phyloP scores from a whole-genome alignment of 2,797 vertebrate species.

The Zalophus californianus region DNA sequence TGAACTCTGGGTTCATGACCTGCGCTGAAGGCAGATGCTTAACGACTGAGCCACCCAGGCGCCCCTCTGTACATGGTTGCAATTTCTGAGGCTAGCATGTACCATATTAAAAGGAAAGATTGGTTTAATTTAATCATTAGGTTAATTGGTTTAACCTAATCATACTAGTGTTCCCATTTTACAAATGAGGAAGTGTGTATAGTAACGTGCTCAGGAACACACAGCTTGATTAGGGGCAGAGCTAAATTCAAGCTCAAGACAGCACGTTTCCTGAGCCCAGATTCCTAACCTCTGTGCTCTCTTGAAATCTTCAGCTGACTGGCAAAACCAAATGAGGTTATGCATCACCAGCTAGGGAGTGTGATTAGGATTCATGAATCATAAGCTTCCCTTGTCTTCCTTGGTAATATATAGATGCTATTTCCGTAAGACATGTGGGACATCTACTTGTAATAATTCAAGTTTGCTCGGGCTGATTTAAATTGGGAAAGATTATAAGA shows the following conservation, averaged over 20 bases:
- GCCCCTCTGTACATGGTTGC: neutral
- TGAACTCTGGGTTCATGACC: no score
- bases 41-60: no score
- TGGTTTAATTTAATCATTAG: neutral
- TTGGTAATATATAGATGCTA: neutral
- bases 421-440: neutral
- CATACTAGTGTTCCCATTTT: neutral
- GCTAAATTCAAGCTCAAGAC: neutral
- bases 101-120: neutral
- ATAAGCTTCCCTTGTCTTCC: neutral
- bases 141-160: neutral
- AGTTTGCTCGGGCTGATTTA: neutral
- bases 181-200: neutral
- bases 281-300: neutral
- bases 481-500: slow-evolving; percentile 26
- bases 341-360: neutral
- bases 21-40: no score
- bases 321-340: neutral
- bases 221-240: neutral
- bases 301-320: neutral
- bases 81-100: neutral
- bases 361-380: neutral
- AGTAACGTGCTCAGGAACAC: neutral
- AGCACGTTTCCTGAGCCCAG: neutral
- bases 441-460: neutral